Evolutionary conservation across 2,797 vertebrate genomes (phyloP).

Genomic region (Psittacula derbiana): DNA sequence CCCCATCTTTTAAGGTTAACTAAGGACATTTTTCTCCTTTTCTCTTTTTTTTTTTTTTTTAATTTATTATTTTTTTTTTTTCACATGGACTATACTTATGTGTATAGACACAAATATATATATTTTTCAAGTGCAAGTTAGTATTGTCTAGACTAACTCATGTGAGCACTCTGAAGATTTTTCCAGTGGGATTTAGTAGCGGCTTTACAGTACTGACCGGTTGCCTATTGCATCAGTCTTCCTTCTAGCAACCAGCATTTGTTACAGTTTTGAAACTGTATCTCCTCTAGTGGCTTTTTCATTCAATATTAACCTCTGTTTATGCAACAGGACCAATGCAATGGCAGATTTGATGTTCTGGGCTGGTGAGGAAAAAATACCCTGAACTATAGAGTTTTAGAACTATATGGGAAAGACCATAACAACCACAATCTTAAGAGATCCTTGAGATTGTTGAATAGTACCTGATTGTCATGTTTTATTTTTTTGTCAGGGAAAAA

Average conservation of each 20-base stretch:
- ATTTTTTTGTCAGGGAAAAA: constrained; percentile 67
- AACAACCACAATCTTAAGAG: constrained; percentile 21
- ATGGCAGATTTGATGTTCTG: constrained; percentile 57
- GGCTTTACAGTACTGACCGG: constrained; percentile 11
- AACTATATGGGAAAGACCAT: neutral
- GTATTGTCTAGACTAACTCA: constrained; percentile 45
- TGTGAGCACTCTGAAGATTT: constrained; percentile 52
- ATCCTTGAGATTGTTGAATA: constrained; percentile 71
- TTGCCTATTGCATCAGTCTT: constrained; percentile 58
- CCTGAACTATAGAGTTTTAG: constrained; percentile 22
- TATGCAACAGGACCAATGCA: constrained; percentile 58
- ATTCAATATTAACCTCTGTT: constrained; percentile 56
- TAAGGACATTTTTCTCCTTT: constrained; percentile 45
- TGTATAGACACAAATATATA: constrained; percentile 40
- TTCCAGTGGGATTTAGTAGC: constrained; percentile 44
- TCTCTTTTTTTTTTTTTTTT: neutral
- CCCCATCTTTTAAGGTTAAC: constrained; percentile 59
- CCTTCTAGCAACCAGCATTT: constrained; percentile 64
- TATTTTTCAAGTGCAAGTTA: constrained; percentile 65
- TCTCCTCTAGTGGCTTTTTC: constrained; percentile 48
- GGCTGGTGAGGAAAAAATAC: constrained; percentile 55
- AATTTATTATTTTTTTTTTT: neutral
- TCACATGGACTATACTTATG: constrained; percentile 1
- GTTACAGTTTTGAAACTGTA: constrained; percentile 42
- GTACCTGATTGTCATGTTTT: constrained; percentile 64